Conservation (phyloP, 2,888 invertebrate species). For the Vandiemenella viatica region DNA sequence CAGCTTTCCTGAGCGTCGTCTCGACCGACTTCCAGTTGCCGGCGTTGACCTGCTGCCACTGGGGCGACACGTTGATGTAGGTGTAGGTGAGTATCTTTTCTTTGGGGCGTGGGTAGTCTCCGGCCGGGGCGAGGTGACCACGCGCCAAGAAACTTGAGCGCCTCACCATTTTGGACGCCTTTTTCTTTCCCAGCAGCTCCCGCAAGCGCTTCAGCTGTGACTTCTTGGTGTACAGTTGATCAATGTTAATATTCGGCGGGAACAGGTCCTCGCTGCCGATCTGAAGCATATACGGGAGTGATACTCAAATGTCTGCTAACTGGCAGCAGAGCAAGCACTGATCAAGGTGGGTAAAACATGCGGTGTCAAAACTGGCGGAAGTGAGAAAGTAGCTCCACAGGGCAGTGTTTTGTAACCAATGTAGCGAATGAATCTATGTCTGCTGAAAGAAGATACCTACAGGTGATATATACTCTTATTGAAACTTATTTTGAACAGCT, state of each 20-base stretch:
- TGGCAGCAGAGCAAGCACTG: too few species aligned
- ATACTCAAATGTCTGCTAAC: too few species aligned
- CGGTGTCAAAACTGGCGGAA: too few species aligned
- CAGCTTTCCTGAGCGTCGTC: constrained; percentile 27
- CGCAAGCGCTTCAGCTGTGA: neutral
- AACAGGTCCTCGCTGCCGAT: neutral
- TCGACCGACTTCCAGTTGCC: constrained; percentile 37
- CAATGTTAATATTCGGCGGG: neutral
- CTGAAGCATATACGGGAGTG: too few species aligned
- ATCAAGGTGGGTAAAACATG: too few species aligned
- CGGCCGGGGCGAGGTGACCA: constrained; percentile 37
- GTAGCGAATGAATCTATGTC: too few species aligned
- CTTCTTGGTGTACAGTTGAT: neutral
- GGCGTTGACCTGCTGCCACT: constrained; percentile 34
- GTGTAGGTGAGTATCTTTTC: constrained; percentile 34
- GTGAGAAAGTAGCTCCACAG: too few species aligned
- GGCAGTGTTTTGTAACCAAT: too few species aligned
- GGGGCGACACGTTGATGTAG: constrained; percentile 34
- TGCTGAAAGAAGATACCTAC: too few species aligned
- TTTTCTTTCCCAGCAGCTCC: neutral
- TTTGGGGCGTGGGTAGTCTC: constrained; percentile 33
- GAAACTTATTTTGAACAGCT: too few species aligned
- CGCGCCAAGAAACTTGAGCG: too few species aligned
- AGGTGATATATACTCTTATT: too few species aligned
- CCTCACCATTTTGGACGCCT: neutral